phyloP scores from a whole-genome alignment of 2,888 invertebrate genomes.

The Spisula solida region DNA sequence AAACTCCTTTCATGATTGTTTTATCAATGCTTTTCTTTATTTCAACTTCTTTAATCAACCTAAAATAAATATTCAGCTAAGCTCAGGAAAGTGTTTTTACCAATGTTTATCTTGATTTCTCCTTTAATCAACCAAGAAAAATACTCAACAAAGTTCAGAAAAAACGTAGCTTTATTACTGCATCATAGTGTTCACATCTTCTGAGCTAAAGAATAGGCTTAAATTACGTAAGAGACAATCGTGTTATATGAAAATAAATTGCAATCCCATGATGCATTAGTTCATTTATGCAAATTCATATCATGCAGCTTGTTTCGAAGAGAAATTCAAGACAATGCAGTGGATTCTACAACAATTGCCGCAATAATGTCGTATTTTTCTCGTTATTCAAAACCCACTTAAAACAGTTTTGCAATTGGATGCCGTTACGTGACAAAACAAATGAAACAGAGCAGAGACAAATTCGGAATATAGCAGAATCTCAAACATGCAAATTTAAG shows the following conservation, averaged over 20 bases:
- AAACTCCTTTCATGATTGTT: background rate
- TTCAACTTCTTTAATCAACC: background rate
- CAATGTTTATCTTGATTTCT: background rate
- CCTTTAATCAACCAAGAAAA: background rate
- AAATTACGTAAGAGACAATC: conserved; percentile 21
- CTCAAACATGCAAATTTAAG: conserved; percentile 28
- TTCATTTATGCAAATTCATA: conserved; percentile 55
- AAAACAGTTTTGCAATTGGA: background rate
- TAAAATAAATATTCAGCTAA: background rate
- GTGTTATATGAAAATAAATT: conserved; percentile 21
- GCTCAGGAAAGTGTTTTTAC: background rate
- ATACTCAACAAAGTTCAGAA: background rate
- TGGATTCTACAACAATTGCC: background rate
- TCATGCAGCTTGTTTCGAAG: conserved; percentile 5
- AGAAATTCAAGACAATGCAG: background rate
- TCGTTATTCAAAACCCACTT: background rate
- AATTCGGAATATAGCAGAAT: conserved; percentile 7
- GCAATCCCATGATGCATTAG: conserved; percentile 35
- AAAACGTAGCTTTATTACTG: background rate
- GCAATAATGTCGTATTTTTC: background rate
- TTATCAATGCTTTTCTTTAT: background rate
- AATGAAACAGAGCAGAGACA: conserved; percentile 14
- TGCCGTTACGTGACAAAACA: conserved; percentile 14
- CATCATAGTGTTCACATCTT: background rate
- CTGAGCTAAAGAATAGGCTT: background rate